Base-by-base conservation (phyloP, 1,140 invertebrate species). In the Aphaenogaster rudis region DNA sequence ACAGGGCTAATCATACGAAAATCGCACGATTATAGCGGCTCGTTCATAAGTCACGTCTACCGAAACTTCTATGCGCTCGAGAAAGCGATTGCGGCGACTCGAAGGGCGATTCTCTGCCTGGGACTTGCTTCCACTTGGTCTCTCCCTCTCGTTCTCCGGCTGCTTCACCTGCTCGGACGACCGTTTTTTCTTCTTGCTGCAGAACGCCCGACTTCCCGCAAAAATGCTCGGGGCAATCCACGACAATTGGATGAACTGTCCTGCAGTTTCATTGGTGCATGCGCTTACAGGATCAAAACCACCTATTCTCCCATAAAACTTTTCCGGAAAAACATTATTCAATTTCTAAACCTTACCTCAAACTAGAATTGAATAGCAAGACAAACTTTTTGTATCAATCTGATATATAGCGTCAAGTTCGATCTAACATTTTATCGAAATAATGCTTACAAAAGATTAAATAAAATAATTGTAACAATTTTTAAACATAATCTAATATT, bases 161-260 rank as follows among this genome's bases (percentile, higher is more conserved):
- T 87, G 85, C 77, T 88, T 54, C 86, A 86, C 86, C 87, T 90
- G 88, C 88, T 88, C 74, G 77, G 81, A 74, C 77, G 90, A 86
- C 87, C 88, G 72, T 86, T 88, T 85, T 86, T 89, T 85, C 54
- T 72, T 74, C 77, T 77, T 79, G 72, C 45, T 90, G 76, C 89
- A 45, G 63, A 90, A 86, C 77, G 64, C 77, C 63, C 9, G 54
- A 52, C 87, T 84, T 85, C 66, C 78, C 88, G 86, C 86, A 81
- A 90, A 90, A 90, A 89, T 78, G 67, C 81, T 42, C 64, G 6
- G n/a, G 48, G 72, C 52, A 50, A 17, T 74, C 57, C 61, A 48
- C 77, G 63, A 76, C 76, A 57, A 81, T 87, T 59, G 87, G 15
- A 36, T 69, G 36, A 59, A 61, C 39, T 42, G 50, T 36, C 28